phyloP scores from a whole-genome alignment of 35 echinoderm and acorn worm species.

The Holothuria glaberrima region DNA sequence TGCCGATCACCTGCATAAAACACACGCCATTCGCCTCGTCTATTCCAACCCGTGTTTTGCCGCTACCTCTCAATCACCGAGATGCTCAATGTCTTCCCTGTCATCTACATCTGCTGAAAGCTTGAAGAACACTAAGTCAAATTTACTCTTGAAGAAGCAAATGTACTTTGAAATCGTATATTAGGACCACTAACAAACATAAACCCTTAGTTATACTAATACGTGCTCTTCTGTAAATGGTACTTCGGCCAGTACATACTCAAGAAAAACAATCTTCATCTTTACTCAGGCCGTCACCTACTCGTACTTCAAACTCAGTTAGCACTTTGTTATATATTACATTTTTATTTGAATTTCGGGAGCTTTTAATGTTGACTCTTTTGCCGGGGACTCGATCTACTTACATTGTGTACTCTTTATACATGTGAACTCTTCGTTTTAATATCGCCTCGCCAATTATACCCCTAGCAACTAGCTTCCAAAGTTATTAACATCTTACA shows the following conservation, averaged over 20 bases:
- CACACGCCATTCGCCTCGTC: too few relatives aligned
- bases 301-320: constrained; percentile 32
- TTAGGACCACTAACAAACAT: constrained; percentile 62
- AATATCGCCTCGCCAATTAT: too few relatives aligned
- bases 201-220: constrained; percentile 78
- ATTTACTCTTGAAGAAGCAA: constrained; percentile 20
- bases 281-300: background rate
- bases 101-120: background rate
- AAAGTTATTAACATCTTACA: too few relatives aligned
- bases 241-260: constrained; percentile 35
- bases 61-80: background rate
- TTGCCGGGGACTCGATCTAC: constrained; percentile 4
- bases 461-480: too few relatives aligned
- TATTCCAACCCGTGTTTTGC: too few relatives aligned
- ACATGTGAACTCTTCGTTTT: too few relatives aligned
- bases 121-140: constrained; percentile 22
- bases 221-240: constrained; percentile 78
- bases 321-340: constrained; percentile 89
- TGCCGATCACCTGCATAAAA: too few relatives aligned
- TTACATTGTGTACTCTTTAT: constrained; percentile 32
- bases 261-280: constrained; percentile 25
- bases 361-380: constrained; percentile 81
- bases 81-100: background rate
- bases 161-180: constrained; percentile 90
- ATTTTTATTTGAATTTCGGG: constrained; percentile 98